A percentile compares a stretch with the other conserved stretches of the same genome.
phyloP scores from a whole-genome alignment of 1,140 invertebrate genomes.

The Carposina sasakii region DNA sequence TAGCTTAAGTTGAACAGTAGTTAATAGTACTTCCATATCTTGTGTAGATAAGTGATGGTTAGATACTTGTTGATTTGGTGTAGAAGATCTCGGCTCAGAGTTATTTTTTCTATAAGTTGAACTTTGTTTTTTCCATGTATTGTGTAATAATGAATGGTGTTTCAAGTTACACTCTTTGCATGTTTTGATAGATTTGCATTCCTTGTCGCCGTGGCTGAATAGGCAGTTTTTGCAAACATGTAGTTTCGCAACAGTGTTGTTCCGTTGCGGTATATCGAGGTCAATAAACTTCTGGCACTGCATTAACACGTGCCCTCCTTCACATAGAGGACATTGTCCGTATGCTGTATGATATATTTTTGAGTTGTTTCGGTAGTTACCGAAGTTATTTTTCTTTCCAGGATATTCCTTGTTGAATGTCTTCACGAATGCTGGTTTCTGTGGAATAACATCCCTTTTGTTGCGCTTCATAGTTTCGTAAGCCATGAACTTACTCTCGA shows the following conservation, averaged over 20 bases:
- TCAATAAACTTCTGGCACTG: slow-evolving; percentile 6
- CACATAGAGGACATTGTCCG: slow-evolving; percentile 2
- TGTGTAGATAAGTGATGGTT: neutral
- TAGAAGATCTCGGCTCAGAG: neutral
- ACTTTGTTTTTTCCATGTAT: slow-evolving; percentile 4
- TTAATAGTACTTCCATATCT: neutral
- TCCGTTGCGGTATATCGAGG: slow-evolving; percentile 11
- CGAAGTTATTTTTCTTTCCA: too few species aligned
- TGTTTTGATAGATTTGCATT: slow-evolving; percentile 21
- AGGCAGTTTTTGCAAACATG: slow-evolving; percentile 29
- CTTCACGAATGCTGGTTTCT: slow-evolving; percentile 1
- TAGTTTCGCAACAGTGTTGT: slow-evolving; percentile 22
- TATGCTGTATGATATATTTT: too few species aligned
- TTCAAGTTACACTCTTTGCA: slow-evolving; percentile 21
- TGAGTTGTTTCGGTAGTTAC: too few species aligned
- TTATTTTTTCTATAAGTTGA: neutral
- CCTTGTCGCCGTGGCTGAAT: slow-evolving; percentile 17
- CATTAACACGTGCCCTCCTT: slow-evolving; percentile 1
- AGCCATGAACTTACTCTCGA: slow-evolving; percentile 10
- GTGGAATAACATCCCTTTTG: neutral
- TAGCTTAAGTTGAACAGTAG: slow-evolving; percentile 9
- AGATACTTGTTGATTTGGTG: neutral
- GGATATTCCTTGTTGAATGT: slow-evolving; percentile 1
- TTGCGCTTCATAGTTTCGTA: slow-evolving; percentile 5
- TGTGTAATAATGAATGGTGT: slow-evolving; percentile 25